Evolutionary conservation across 1,140 invertebrate species (phyloP).

Genomic region (Brachystomella parvula): DNA sequence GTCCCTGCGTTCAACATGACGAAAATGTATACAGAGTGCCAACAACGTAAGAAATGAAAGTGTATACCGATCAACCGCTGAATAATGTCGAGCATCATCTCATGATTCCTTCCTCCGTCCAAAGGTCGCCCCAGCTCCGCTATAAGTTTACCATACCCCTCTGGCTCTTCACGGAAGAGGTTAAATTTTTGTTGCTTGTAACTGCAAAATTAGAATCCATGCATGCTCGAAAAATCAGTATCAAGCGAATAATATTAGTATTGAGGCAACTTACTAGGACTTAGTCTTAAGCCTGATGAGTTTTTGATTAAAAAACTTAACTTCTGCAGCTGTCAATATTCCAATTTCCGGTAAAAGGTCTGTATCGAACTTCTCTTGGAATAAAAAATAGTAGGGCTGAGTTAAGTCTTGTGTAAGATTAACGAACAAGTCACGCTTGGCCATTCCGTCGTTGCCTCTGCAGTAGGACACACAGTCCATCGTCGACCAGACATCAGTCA

Average conservation of each 20-base stretch:
- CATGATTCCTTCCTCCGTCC: slow-evolving; percentile 48
- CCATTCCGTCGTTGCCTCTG: not conserved
- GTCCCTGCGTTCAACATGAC: slow-evolving; percentile 62
- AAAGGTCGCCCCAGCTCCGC: slow-evolving; percentile 89
- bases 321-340: slow-evolving; percentile 67
- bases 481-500: not conserved
- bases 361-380: slow-evolving; percentile 78
- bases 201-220: slow-evolving; percentile 53
- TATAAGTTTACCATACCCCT: slow-evolving; percentile 96
- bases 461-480: not conserved
- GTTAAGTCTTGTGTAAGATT: not conserved
- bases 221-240: slow-evolving; percentile 19
- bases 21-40: not conserved
- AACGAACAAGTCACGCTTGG: not conserved
- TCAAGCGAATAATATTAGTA: slow-evolving; percentile 19
- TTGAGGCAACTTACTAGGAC: slow-evolving; percentile 69
- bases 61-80: slow-evolving; percentile 83
- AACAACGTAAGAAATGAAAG: not conserved
- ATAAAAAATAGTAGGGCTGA: slow-evolving; percentile 3
- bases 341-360: slow-evolving; percentile 85
- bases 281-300: slow-evolving; percentile 98
- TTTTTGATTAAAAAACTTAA: slow-evolving; percentile 82
- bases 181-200: slow-evolving; percentile 99
- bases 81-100: slow-evolving; percentile 54
- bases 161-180: slow-evolving; percentile 94